Conservation (phyloP, 23 tunicate species). For the Ciona savignyi region DNA sequence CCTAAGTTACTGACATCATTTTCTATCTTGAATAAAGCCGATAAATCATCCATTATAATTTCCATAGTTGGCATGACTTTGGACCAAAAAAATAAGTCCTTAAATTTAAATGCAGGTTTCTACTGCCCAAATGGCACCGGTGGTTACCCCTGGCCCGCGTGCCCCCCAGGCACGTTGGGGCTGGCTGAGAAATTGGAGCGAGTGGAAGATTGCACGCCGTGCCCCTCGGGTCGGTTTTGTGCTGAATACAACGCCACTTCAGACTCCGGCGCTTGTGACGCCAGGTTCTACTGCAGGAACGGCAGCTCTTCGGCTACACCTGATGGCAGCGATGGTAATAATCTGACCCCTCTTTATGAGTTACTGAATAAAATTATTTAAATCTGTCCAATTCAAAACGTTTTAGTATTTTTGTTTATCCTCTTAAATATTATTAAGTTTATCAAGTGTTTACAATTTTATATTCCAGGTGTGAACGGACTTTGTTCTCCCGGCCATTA, state of each 20-base stretch:
- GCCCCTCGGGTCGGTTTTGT: constrained; percentile 78
- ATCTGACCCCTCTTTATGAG: too few relatives aligned
- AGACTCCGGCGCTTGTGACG: constrained; percentile 48
- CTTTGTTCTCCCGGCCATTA: constrained; percentile 81
- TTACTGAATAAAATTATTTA: too few relatives aligned
- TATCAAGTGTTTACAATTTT: too few relatives aligned
- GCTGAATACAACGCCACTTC: constrained; percentile 41
- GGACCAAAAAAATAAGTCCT: too few relatives aligned
- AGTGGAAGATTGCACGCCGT: constrained; percentile 41
- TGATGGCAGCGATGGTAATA: constrained; percentile 54
- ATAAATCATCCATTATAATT: too few relatives aligned
- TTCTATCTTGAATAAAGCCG: too few relatives aligned
- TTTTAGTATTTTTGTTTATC: too few relatives aligned
- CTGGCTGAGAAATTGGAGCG: constrained; percentile 15
- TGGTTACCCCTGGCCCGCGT: constrained; percentile 40
- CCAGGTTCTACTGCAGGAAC: constrained; percentile 52
- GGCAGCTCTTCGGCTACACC: constrained; percentile 64
- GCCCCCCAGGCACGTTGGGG: constrained; percentile 85
- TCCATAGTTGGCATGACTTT: too few relatives aligned
- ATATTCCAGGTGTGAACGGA: constrained; percentile 56
- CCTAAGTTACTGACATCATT: too few relatives aligned
- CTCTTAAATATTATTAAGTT: background rate
- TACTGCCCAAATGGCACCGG: constrained; percentile 82
- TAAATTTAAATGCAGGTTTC: constrained; percentile 26
- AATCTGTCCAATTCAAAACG: too few relatives aligned